Base-by-base conservation (phyloP, 1,140 invertebrate species). In the Achroia grisella region DNA sequence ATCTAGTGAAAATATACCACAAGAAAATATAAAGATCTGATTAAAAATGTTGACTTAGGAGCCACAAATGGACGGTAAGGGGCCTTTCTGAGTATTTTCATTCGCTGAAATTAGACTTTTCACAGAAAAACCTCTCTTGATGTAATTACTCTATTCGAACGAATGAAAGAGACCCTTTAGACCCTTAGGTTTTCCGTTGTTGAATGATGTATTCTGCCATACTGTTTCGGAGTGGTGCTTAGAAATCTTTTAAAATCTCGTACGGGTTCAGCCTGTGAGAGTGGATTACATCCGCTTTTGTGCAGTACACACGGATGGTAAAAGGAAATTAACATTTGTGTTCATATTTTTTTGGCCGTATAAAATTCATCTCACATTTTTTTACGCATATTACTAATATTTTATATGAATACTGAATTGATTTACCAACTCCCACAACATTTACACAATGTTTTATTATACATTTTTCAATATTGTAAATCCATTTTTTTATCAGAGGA, bases 131-230 rank as follows among this genome's bases (percentile, higher is more conserved):
- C 42, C 48, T 17, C 39, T 49, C 37, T 35, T 43, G 40, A 63
- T 48, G 60, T 63, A 59, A 63, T 63, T 63, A 63, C 56, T 53
- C 50, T 56, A 63, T 63, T 56, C 33, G 49, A 34, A 28, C 48
- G 35, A 29, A 40, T 53, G 60, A 56, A 63, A 37, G 52, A 32
- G 44, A 43, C 52, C 48, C 44, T 55, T 56, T 28, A 48, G 44
- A 28, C 39, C 48, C 44, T 51, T 36, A 30, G 45, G 36, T 51
- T 41, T 37, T 43, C 41, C 39, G 39, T 46, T 47, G 14, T 37
- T 44, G 43, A 50, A 35, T 39, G 30, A 29, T 13, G 40, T 36
- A 52, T 52, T 52, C 41, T 50, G 48, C 39, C 41, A 36, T 47
- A 39, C 40, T 42, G 39, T 44, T 51, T 29, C n/a, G 23, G 35